A percentile compares a stretch with the other conserved stretches of the same genome.
These are phyloP conservation scores for Trichoplusia ni DNA, from an alignment of 1,140 invertebrate genomes.

Conservation along the genomic window DNA sequence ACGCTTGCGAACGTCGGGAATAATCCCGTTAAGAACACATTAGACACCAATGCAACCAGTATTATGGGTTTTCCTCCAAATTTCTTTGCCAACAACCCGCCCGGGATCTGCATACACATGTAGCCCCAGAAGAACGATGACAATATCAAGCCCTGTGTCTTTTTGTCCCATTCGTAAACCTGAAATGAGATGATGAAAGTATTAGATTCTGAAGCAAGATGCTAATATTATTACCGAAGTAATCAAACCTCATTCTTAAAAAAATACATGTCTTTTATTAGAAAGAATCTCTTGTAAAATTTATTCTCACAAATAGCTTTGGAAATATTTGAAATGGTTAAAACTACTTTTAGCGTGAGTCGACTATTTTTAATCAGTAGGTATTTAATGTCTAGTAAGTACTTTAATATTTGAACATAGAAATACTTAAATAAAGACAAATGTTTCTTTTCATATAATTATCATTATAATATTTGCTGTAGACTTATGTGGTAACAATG, in stretches of 20 bases:
- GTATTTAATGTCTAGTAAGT: no score
- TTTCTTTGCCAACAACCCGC: conserved; percentile 80
- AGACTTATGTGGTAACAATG: conserved; percentile 1
- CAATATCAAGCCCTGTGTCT: conserved; percentile 77
- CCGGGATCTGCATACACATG: conserved; percentile 83
- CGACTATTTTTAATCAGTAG: no score
- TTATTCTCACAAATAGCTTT: no score
- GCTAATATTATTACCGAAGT: no score
- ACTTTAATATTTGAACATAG: neutral
- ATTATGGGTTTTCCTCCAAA: conserved; percentile 83
- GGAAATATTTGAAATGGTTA: no score
- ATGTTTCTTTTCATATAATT: neutral
- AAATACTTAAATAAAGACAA: neutral
- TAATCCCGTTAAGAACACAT: conserved; percentile 77
- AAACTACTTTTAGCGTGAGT: no score
- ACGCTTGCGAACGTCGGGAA: conserved; percentile 60
- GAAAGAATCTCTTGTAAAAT: no score
- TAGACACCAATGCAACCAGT: conserved; percentile 69
- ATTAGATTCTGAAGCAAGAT: neutral
- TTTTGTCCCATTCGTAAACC: conserved; percentile 69
- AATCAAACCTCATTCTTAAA: no score
- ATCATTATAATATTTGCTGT: neutral
- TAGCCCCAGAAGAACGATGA: conserved; percentile 85
- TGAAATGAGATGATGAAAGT: conserved; percentile 35
- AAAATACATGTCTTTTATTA: no score